Evolutionary conservation across 1,140 invertebrate species (phyloP).

Genomic region (Aphelenchoides avenae): DNA sequence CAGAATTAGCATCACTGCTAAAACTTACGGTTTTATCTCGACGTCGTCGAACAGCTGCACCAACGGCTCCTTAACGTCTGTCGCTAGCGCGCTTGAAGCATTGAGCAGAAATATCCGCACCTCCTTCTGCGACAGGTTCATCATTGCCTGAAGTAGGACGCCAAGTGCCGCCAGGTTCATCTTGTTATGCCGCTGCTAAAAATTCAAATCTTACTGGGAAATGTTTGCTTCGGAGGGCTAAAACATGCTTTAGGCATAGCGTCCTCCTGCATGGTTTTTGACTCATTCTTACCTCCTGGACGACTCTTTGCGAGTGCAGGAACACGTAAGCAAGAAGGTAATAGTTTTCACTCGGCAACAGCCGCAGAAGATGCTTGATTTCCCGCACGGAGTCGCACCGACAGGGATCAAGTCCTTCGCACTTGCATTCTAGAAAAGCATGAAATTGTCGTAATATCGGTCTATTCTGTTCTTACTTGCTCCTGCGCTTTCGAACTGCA

Average conservation of each 20-base stretch:
- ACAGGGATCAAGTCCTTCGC: conserved; percentile 26
- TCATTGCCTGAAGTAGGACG: conserved; percentile 45
- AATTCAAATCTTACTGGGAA: conserved; percentile 15
- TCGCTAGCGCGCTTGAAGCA: no score
- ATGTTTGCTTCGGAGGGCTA: conserved; percentile 5
- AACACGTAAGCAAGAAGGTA: conserved; percentile 47
- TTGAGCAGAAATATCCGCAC: conserved; percentile 27
- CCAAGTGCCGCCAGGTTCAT: conserved; percentile 45
- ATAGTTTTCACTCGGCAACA: conserved; percentile 46
- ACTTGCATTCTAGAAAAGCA: conserved; percentile 24
- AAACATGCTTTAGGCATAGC: no score
- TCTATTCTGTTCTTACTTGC: background rate
- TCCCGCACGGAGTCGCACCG: conserved; percentile 17
- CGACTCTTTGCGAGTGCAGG: conserved; percentile 38
- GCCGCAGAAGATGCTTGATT: conserved; percentile 31
- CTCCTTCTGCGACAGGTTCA: conserved; percentile 32
- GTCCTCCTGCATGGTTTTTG: no score
- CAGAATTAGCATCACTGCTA: background rate
- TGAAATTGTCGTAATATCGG: no score
- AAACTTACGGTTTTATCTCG: conserved; percentile 13
- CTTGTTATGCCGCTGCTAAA: conserved; percentile 47
- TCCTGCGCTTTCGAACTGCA: conserved; percentile 16
- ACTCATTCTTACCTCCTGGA: conserved; percentile 29
- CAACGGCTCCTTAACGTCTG: no score
- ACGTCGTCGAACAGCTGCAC: conserved; percentile 9